Evolutionary conservation across 1,140 invertebrate genomes (phyloP).

Genomic region (Oryctes rhinoceros): DNA sequence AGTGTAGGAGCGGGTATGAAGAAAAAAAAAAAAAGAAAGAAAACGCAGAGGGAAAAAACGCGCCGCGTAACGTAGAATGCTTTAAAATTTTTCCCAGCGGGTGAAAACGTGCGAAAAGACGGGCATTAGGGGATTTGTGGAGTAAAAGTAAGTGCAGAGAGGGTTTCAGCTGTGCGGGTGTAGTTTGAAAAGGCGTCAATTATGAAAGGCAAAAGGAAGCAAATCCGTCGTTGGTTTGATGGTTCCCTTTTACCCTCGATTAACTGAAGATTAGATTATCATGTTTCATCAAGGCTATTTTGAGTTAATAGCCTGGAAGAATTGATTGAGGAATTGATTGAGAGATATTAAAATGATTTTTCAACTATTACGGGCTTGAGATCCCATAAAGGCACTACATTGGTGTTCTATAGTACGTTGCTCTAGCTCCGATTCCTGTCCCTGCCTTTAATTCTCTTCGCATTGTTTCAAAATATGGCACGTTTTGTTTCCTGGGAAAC

Average conservation of each 20-base stretch:
- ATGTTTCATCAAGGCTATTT: too few relatives aligned
- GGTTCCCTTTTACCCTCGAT: not conserved
- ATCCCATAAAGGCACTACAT: too few relatives aligned
- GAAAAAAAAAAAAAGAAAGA: too few relatives aligned
- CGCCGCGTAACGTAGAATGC: constrained; percentile 25
- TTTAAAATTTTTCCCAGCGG: constrained; percentile 36
- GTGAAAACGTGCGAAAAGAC: not conserved
- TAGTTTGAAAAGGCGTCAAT: constrained; percentile 16
- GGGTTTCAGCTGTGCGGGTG: not conserved
- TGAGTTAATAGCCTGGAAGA: too few relatives aligned
- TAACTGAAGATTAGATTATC: not conserved
- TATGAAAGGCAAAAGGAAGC: not conserved
- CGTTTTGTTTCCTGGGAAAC: too few relatives aligned
- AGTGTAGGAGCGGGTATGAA: constrained; percentile 1
- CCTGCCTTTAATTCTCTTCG: too few relatives aligned
- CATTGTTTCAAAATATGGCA: too few relatives aligned
- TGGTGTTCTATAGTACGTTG: too few relatives aligned
- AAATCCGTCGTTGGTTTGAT: not conserved
- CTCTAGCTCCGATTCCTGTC: too few relatives aligned
- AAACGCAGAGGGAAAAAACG: not conserved
- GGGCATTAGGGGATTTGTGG: constrained; percentile 20
- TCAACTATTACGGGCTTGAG: too few relatives aligned
- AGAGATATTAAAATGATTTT: too few relatives aligned
- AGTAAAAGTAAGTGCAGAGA: not conserved
- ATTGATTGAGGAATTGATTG: too few relatives aligned